phyloP scores from a whole-genome alignment of 2,888 invertebrate genomes.

The Drosophila prostipennis region DNA sequence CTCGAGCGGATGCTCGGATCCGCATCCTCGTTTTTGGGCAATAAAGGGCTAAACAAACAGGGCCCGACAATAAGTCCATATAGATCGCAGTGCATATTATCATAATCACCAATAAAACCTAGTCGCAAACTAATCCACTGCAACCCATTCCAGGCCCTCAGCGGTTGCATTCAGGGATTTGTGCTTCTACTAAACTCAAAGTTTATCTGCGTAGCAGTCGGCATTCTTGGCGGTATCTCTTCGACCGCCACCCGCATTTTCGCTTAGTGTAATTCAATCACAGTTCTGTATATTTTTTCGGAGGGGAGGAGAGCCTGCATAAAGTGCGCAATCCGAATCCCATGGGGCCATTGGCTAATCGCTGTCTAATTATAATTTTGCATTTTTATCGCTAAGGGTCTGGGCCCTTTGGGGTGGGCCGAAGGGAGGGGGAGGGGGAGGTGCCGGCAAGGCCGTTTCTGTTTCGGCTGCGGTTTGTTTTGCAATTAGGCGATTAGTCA shows the following conservation, averaged over 20 bases:
- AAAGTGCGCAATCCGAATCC: slow-evolving; percentile 72
- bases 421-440: background rate
- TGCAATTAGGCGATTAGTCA: slow-evolving; percentile 75
- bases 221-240: slow-evolving; percentile 12
- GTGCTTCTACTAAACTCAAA: slow-evolving; percentile 28
- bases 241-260: slow-evolving; percentile 60
- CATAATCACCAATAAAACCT: slow-evolving; percentile 78
- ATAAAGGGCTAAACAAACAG: slow-evolving; percentile 66
- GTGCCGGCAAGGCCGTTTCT: slow-evolving; percentile 40
- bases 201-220: slow-evolving; percentile 49
- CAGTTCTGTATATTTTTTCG: slow-evolving; percentile 2
- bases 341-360: slow-evolving; percentile 65
- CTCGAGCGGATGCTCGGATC: slow-evolving; percentile 31
- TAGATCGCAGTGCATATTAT: slow-evolving; percentile 63
- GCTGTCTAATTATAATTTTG: slow-evolving; percentile 73
- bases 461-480: slow-evolving; percentile 46
- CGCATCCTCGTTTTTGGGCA: slow-evolving; percentile 27
- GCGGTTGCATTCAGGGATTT: slow-evolving; percentile 19
- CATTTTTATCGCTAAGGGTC: slow-evolving; percentile 65
- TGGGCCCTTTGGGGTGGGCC: background rate
- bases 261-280: slow-evolving; percentile 65
- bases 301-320: slow-evolving; percentile 55
- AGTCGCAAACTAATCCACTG: slow-evolving; percentile 20
- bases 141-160: slow-evolving; percentile 1
- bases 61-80: slow-evolving; percentile 56